A percentile compares a stretch with the other conserved stretches of the same genome.
phyloP scores from a whole-genome alignment of 2,113 vertebrate genomes.

The Perognathus longimembris region DNA sequence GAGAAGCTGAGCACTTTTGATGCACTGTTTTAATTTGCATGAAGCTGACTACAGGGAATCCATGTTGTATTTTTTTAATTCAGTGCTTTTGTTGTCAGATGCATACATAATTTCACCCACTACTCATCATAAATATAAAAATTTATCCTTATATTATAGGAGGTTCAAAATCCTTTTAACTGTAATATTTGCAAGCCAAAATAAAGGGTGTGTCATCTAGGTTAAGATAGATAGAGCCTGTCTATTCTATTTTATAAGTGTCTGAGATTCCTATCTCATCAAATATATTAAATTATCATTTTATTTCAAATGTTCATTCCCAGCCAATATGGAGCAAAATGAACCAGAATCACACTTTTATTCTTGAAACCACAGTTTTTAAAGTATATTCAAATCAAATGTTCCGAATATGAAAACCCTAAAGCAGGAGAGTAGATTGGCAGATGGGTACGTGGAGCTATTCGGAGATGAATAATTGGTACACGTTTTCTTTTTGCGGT shows the following conservation, averaged over 20 bases:
- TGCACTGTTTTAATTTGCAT: not conserved
- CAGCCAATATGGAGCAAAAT: not conserved
- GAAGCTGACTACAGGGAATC: not conserved
- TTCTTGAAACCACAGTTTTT: not conserved
- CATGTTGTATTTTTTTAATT: not conserved
- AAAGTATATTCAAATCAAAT: not conserved
- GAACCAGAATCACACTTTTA: not conserved
- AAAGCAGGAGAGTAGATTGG: not conserved
- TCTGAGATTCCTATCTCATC: not conserved
- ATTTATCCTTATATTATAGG: not conserved
- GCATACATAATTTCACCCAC: not conserved
- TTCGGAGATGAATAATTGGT: not conserved
- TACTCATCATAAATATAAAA: not conserved
- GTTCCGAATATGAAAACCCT: not conserved
- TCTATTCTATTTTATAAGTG: not conserved
- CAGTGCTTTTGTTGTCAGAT: not conserved
- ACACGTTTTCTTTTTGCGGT: not conserved
- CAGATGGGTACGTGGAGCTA: not conserved
- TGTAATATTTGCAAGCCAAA: not conserved
- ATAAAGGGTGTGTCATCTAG: not conserved
- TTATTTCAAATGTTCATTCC: not conserved
- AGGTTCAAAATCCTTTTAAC: not conserved
- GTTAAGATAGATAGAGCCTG: not conserved
- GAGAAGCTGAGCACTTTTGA: not conserved
- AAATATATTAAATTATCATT: constrained; percentile 1